phyloP scores from a whole-genome alignment of 2,797 vertebrate species.

The Orientallactaga sibirica region DNA sequence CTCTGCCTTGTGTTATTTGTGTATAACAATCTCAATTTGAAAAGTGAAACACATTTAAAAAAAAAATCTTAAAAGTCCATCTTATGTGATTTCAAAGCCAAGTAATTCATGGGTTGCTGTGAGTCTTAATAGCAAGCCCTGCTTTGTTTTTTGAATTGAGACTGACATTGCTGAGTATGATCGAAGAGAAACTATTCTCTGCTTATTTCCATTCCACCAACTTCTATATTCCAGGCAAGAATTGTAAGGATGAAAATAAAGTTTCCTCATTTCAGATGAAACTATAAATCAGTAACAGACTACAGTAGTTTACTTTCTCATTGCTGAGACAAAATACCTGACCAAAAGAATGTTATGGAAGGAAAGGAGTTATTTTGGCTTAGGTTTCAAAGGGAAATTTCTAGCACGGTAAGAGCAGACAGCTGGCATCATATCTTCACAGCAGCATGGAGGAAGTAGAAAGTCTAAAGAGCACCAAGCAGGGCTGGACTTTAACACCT shows the following conservation, averaged over 20 bases:
- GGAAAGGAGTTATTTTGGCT: too few relatives aligned
- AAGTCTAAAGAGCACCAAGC: too few relatives aligned
- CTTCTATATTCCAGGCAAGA: not conserved
- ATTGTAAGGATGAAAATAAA: not conserved
- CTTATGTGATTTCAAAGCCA: slow-evolving; percentile 17
- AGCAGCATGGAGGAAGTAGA: too few relatives aligned
- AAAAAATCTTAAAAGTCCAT: not conserved
- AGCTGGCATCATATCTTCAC: too few relatives aligned
- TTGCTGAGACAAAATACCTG: too few relatives aligned
- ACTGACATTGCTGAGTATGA: not conserved
- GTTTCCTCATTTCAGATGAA: slow-evolving; percentile 34
- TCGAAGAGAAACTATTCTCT: slow-evolving; percentile 57
- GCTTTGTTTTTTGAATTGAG: slow-evolving; percentile 37
- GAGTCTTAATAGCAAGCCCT: slow-evolving; percentile 33
- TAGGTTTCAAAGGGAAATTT: too few relatives aligned
- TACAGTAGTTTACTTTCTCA: not conserved
- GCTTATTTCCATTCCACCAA: slow-evolving; percentile 25
- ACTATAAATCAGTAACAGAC: not conserved
- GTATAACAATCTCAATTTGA: slow-evolving; percentile 24
- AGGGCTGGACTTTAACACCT: too few relatives aligned
- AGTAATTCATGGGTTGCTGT: slow-evolving; percentile 1
- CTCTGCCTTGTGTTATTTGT: slow-evolving; percentile 48
- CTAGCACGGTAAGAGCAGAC: too few relatives aligned
- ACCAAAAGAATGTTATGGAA: too few relatives aligned
- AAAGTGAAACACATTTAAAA: slow-evolving; percentile 31